A percentile compares a stretch with the other conserved stretches of the same genome.
phyloP scores from a whole-genome alignment of 2,797 vertebrate species.

The Catamblyrhynchus diadema region DNA sequence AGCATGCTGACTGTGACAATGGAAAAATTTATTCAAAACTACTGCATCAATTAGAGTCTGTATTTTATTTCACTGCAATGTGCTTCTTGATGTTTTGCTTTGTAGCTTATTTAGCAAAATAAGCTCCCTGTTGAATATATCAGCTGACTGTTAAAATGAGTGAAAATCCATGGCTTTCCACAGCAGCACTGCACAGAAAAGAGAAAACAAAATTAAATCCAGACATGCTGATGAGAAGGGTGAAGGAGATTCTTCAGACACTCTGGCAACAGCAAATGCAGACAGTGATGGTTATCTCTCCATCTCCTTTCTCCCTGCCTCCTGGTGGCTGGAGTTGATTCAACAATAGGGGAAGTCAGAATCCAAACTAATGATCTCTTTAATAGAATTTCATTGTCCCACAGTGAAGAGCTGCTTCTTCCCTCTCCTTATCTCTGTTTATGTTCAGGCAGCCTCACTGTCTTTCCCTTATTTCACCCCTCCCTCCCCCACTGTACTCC shows the following conservation, averaged over 20 bases:
- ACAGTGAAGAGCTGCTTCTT: background rate
- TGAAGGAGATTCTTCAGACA: background rate
- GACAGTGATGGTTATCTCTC: background rate
- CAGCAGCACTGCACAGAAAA: background rate
- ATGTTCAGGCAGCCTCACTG: background rate
- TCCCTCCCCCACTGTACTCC: background rate
- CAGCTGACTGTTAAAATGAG: constrained; percentile 39
- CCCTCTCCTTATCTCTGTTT: background rate
- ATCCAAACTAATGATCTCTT: background rate
- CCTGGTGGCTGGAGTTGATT: background rate
- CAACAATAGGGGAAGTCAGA: background rate
- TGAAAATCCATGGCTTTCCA: constrained; percentile 20
- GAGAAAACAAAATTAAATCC: background rate
- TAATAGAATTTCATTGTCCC: background rate
- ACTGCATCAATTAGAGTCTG: background rate
- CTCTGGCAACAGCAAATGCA: background rate
- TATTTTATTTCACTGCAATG: constrained; percentile 56
- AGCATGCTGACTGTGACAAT: background rate
- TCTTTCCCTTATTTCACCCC: background rate
- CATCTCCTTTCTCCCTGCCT: background rate
- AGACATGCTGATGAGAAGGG: background rate
- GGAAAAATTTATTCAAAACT: constrained; percentile 63
- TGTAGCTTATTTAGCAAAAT: constrained; percentile 49
- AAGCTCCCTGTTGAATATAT: constrained; percentile 25
- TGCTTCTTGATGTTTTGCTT: constrained; percentile 43